Conservation (phyloP, 1,140 invertebrate species). For the Procambarus clarkii region DNA sequence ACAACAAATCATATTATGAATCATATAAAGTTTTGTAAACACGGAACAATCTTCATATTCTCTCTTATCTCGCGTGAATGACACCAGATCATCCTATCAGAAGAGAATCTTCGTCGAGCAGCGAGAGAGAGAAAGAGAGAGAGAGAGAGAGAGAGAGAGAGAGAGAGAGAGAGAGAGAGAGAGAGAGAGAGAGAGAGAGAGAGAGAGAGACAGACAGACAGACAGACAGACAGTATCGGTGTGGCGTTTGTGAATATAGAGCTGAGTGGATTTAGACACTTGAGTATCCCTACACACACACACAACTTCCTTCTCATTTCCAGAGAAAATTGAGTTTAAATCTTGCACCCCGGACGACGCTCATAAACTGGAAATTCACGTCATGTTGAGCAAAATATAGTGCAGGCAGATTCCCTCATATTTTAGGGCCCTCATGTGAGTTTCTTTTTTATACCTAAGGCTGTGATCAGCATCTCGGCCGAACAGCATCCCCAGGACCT, state of each 20-base stretch:
- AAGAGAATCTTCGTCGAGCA: neutral
- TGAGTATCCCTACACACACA: neutral
- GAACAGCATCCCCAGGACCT: neutral
- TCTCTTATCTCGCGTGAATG: too few species aligned
- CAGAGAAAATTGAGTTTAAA: constrained; percentile 31
- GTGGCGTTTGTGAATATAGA: neutral
- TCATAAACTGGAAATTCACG: constrained; percentile 33
- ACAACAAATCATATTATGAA: too few species aligned
- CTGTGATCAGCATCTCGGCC: neutral
- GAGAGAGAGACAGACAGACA: neutral
- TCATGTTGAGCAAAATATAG: constrained; percentile 1
- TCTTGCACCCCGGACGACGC: constrained; percentile 18
- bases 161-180: neutral
- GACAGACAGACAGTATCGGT: neutral
- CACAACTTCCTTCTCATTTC: constrained; percentile 15
- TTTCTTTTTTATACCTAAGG: neutral
- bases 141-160: too few species aligned
- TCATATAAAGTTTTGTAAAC: too few species aligned
- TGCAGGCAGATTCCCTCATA: neutral
- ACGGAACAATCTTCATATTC: too few species aligned
- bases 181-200: constrained; percentile 2
- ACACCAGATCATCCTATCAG: too few species aligned
- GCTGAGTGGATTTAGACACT: constrained; percentile 5
- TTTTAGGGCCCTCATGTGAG: neutral
- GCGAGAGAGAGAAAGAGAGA: neutral